Base-by-base conservation (phyloP, 2,797 vertebrate genomes). In the Prunella strophiata region DNA sequence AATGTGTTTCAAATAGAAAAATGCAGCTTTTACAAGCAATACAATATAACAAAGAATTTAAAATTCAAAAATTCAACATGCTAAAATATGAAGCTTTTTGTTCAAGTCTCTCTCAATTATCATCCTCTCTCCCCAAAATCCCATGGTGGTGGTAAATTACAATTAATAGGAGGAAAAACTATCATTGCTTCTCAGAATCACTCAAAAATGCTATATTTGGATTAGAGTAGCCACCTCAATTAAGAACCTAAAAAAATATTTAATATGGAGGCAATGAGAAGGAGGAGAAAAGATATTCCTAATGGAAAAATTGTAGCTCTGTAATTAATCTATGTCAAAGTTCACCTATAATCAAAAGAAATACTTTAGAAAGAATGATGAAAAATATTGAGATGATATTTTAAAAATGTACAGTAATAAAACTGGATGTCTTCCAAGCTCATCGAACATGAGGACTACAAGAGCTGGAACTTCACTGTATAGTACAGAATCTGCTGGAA, bases 301-400 rank as follows among this genome's bases (percentile, higher is more conserved):
- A 85, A 79, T 19, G 43, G 71, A 92, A 96, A 91, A 92, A 63
- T 3, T 66, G 32, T 23, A 73, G n/a, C 14, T 36, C 29, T 70
- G 29, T 70, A 89, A 87, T 85, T 89, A 62, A 47, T 88, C 86
- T 57, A 8, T 32, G n/a, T 55, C n/a, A 54, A 82, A 92, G 55
- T 73, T 74, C 38, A 82, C 30, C 13, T 66, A 48, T 26, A 23
- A 29, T 26, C 66, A 23, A 61, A 74, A 86, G n/a, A 91, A 78
- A 89, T n/a, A 59, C 3, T 59, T 83, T 65, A 70, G 45, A 91
- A 85, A 88, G 43, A 77, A 89, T 40, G 7, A 84, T 65, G 83
- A 78, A 88, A 91, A 91, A 65, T 27, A 63, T 90, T 90, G 62
- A 75, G 55, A 84, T 62, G 5, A 43, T 65, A 87, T 79, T 95